Percentiles rank a stretch among this genome's conserved stretches.
These are phyloP conservation scores for Manacus vitellinus DNA, from an alignment of 2,113 vertebrate species.

Conservation along the genomic window DNA sequence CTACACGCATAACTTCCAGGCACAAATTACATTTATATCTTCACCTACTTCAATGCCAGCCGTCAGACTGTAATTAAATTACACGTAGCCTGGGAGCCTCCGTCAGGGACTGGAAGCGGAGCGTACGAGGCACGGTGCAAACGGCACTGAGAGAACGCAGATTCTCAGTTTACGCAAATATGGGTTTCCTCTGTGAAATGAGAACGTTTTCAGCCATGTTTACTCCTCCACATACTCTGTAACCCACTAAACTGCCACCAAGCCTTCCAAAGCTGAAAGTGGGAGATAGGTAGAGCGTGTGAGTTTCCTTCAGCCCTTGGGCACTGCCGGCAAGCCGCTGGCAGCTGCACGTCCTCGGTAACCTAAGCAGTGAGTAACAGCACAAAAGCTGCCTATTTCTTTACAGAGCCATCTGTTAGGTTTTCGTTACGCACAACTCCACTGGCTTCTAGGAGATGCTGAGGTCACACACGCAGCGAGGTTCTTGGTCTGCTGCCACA, in stretches of 20 bases:
- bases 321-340: accelerated
- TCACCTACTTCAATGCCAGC: neutral
- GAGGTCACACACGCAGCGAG: accelerated
- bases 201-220: neutral
- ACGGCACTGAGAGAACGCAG: accelerated
- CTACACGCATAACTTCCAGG: neutral
- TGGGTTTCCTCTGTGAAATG: accelerated
- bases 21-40: neutral
- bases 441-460: neutral
- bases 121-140: accelerated
- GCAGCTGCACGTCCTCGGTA: accelerated
- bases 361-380: neutral
- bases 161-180: neutral
- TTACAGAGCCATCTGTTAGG: neutral
- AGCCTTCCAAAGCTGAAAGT: neutral
- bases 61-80: neutral
- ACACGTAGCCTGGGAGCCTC: neutral
- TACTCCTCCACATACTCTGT: neutral
- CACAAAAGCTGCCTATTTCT: neutral
- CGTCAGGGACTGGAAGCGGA: accelerated
- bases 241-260: neutral
- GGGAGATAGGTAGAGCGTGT: accelerated
- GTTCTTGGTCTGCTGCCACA: neutral
- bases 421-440: accelerated
- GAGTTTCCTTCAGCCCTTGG: neutral